Conservation (phyloP, 2,113 vertebrate genomes). For the Vireo altiloquus region DNA sequence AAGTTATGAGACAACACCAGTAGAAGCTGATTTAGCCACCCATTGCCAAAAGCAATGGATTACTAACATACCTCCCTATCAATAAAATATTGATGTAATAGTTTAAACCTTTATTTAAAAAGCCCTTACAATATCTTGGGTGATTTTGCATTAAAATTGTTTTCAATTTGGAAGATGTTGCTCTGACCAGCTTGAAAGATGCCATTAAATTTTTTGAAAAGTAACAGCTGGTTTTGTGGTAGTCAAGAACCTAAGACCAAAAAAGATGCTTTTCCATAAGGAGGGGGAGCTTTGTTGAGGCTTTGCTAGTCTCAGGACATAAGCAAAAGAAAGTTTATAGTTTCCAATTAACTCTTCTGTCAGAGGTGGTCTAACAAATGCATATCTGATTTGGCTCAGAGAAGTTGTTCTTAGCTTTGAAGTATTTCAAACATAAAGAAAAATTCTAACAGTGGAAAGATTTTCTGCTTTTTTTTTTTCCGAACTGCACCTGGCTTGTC, state of each 20-base stretch:
- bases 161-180: not conserved
- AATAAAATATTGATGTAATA: not conserved
- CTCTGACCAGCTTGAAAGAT: not conserved
- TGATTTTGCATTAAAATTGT: not conserved
- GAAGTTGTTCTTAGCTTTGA: not conserved
- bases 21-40: not conserved
- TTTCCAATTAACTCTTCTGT: constrained; percentile 11
- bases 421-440: constrained; percentile 1
- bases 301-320: not conserved
- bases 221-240: not conserved
- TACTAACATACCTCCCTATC: not conserved
- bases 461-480: constrained; percentile 6
- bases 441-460: not conserved
- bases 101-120: not conserved
- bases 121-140: not conserved
- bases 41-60: not conserved
- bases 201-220: not conserved
- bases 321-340: not conserved
- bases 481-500: not conserved
- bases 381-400: not conserved
- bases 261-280: not conserved
- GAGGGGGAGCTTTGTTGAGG: not conserved
- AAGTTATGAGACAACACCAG: not conserved
- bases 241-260: not conserved
- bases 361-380: not conserved